Percentiles rank a stretch among this genome's conserved stretches.
Conservation (phyloP, 2,888 invertebrate species). For the Melieria picta region DNA sequence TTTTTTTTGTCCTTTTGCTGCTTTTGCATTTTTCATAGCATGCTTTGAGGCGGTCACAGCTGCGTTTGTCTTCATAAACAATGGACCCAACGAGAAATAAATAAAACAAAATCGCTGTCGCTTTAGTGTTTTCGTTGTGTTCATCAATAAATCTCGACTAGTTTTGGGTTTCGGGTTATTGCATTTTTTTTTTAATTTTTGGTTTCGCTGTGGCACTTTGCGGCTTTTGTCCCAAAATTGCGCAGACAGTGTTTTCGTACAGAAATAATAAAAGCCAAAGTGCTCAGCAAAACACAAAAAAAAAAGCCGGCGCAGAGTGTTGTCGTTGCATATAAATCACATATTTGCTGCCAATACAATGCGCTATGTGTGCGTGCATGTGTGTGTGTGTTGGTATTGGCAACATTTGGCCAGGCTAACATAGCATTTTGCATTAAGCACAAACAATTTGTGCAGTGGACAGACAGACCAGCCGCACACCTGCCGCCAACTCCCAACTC, state of each 20-base stretch:
- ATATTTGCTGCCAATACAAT: slow-evolving; percentile 43
- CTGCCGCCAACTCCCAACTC: neutral
- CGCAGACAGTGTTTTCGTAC: too few species aligned
- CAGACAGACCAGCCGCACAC: slow-evolving; percentile 11
- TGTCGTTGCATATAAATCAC: slow-evolving; percentile 53
- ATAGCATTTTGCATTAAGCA: neutral
- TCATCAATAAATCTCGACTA: slow-evolving; percentile 42
- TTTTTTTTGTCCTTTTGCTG: too few species aligned
- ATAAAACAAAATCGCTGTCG: neutral
- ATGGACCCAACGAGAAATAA: too few species aligned
- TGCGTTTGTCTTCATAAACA: too few species aligned
- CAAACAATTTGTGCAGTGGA: slow-evolving; percentile 25
- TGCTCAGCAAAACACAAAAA: neutral
- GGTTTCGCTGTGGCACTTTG: too few species aligned
- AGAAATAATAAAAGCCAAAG: neutral
- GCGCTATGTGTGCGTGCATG: neutral
- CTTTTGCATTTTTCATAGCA: too few species aligned
- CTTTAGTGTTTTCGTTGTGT: slow-evolving; percentile 29
- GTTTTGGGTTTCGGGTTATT: too few species aligned
- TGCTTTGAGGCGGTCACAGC: too few species aligned
- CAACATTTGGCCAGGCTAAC: too few species aligned
- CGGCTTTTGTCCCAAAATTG: too few species aligned
- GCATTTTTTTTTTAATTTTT: too few species aligned
- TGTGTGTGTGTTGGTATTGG: too few species aligned
- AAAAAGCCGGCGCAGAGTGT: neutral